phyloP scores from a whole-genome alignment of 2,797 vertebrate genomes.

The Denticeps clupeoides region DNA sequence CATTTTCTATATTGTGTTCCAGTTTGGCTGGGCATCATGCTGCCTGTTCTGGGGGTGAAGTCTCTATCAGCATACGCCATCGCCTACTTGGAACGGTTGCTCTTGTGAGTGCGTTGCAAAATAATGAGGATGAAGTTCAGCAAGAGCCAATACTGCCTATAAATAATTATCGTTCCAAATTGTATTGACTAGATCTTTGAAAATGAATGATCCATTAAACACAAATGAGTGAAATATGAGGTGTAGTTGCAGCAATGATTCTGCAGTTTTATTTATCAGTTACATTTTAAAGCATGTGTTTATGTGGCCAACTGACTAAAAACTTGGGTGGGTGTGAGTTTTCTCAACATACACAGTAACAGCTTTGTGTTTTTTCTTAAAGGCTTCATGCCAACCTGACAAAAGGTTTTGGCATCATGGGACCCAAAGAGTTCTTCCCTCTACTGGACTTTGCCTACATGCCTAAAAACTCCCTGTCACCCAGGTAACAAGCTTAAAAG shows the following conservation, averaged over 20 bases:
- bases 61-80: slow-evolving; percentile 80
- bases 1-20: slow-evolving; percentile 26
- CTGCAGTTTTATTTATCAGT: neutral
- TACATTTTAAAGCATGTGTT: no score
- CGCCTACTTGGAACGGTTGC: slow-evolving; percentile 80
- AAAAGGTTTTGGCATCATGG: slow-evolving; percentile 89
- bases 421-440: slow-evolving; percentile 94
- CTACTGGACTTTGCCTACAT: slow-evolving; percentile 93
- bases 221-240: no score
- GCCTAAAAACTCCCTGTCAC: slow-evolving; percentile 83
- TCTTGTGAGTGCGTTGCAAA: slow-evolving; percentile 72
- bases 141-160: no score
- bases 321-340: neutral
- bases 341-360: neutral
- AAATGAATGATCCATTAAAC: no score
- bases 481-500: slow-evolving; percentile 57
- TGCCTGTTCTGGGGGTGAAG: slow-evolving; percentile 86
- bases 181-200: no score
- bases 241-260: neutral
- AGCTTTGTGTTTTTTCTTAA: neutral
- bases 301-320: neutral
- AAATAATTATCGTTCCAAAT: no score
- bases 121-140: no score
- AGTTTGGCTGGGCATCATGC: slow-evolving; percentile 95
- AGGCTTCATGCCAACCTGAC: slow-evolving; percentile 87